These are phyloP conservation scores for Melitaea cinxia DNA, from an alignment of 1,140 invertebrate genomes.

Conservation along the genomic window DNA sequence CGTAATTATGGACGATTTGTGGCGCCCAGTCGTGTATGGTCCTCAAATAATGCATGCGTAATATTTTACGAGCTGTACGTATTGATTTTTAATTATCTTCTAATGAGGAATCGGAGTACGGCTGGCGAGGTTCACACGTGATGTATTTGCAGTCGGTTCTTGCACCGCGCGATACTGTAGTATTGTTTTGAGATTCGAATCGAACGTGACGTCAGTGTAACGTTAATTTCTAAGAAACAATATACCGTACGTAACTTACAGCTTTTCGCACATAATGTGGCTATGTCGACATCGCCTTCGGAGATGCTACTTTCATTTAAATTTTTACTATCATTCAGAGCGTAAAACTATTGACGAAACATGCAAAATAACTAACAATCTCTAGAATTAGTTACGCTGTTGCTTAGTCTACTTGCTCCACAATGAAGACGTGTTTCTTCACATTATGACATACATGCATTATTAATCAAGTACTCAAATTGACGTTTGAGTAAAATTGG, in stretches of 20 bases:
- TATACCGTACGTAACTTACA: slow-evolving; percentile 33
- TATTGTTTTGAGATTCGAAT: slow-evolving; percentile 72
- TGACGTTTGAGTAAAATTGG: slow-evolving; percentile 11
- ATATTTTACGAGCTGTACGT: slow-evolving; percentile 48
- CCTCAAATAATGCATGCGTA: slow-evolving; percentile 34
- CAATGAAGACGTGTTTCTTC: slow-evolving; percentile 73
- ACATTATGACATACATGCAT: slow-evolving; percentile 67
- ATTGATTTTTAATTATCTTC: slow-evolving; percentile 69
- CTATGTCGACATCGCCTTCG: slow-evolving; percentile 44
- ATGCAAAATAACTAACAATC: slow-evolving; percentile 81
- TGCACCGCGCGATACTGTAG: slow-evolving; percentile 61
- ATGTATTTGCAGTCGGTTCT: slow-evolving; percentile 43
- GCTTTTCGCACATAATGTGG: slow-evolving; percentile 27
- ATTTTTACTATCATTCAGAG: slow-evolving; percentile 69
- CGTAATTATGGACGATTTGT: slow-evolving; percentile 54
- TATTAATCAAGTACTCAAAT: slow-evolving; percentile 44
- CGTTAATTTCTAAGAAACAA: slow-evolving; percentile 63
- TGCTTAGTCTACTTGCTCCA: slow-evolving; percentile 72
- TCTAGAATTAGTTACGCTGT: slow-evolving; percentile 79
- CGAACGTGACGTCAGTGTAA: slow-evolving; percentile 59
- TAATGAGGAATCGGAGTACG: slow-evolving; percentile 56
- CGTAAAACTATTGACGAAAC: slow-evolving; percentile 80
- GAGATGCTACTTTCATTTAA: slow-evolving; percentile 74
- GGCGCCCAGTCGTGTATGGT: slow-evolving; percentile 46
- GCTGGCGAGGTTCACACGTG: slow-evolving; percentile 57